Conservation (phyloP, 2,797 vertebrate species). For the Gastrophryne carolinensis region DNA sequence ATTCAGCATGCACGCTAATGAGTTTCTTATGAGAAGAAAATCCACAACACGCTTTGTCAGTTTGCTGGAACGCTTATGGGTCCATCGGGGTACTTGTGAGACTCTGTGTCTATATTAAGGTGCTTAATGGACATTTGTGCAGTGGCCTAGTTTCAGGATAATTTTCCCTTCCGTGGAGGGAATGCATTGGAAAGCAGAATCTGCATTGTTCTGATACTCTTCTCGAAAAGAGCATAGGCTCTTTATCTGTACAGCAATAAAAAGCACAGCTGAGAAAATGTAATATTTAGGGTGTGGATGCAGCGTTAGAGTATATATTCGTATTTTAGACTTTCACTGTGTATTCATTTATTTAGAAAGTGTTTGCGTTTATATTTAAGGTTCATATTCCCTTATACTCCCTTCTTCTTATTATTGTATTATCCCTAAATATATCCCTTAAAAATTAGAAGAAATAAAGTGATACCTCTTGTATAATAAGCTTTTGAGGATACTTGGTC, state of each 20-base stretch:
- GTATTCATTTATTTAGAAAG: no score
- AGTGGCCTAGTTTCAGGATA: conserved; percentile 47
- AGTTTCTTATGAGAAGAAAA: conserved; percentile 25
- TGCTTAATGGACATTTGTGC: conserved; percentile 43
- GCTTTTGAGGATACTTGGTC: no score
- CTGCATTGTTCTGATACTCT: conserved; percentile 11
- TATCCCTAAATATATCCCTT: no score
- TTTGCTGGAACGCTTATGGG: conserved; percentile 23
- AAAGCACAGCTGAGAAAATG: neutral
- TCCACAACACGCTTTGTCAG: conserved; percentile 1
- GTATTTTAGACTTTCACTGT: no score
- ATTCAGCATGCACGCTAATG: conserved; percentile 2
- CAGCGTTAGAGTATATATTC: no score
- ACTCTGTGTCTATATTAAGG: conserved; percentile 41
- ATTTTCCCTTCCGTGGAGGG: conserved; percentile 7
- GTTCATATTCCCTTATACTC: no score
- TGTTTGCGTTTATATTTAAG: no score
- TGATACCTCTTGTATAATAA: no score
- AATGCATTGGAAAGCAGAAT: conserved; percentile 14
- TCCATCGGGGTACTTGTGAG: conserved; percentile 36
- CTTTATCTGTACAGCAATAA: neutral
- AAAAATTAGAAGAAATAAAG: no score
- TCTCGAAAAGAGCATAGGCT: conserved; percentile 21
- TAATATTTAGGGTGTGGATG: neutral
- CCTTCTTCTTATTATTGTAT: no score